Evolutionary conservation across 2,888 invertebrate genomes (phyloP), one percentile per base, ranked within the genome.

Genomic region (Cephus pygmeus): DNA sequence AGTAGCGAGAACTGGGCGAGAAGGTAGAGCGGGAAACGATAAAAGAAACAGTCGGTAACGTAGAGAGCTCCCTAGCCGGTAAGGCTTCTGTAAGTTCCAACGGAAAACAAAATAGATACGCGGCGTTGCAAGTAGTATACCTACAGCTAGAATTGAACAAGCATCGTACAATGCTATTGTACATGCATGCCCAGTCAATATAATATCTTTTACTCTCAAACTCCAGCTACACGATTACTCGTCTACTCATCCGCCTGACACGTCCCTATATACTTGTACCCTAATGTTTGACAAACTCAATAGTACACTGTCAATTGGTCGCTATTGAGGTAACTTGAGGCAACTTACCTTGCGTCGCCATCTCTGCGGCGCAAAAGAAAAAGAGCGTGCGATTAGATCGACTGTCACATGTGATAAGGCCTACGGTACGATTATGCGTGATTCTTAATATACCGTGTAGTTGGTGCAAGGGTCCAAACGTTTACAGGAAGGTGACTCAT

Each of bases 261-360:
- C 23, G 23, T 56, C 56, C 56, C 40, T 15, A 23, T 56, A 56
- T 56, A 23, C 56, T 23, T 9, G 56, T 56, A 23, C 9, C 56
- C 56, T 56, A 56, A 23, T 23, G 23, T 56, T 23, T 0, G 23
- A 56, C 56, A 56, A 23, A 9, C 23, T 56, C 56, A 23, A 23
- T 9, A 23, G 9, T 56, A 23, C 56, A 56, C 56, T 23, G 56
- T 23, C 40, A 23, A 23, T 56, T 23, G 56, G 23, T 23, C 23
- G 56, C 56, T 56, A 56, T 23, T 56, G 77, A 79, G 79, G 75
- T 77, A 40, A 78, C 79, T 80, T 83, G 77, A 81, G 78, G 76
- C 76, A 86, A 90, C 90, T 90, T 90, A 90, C 90, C 90, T 90
- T 88, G 83, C 87, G 86, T 88, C 90, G 90, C 90, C 90, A 90